Base-by-base conservation (phyloP, 2,113 vertebrate species). In the Nothocercus nigrocapillus region DNA sequence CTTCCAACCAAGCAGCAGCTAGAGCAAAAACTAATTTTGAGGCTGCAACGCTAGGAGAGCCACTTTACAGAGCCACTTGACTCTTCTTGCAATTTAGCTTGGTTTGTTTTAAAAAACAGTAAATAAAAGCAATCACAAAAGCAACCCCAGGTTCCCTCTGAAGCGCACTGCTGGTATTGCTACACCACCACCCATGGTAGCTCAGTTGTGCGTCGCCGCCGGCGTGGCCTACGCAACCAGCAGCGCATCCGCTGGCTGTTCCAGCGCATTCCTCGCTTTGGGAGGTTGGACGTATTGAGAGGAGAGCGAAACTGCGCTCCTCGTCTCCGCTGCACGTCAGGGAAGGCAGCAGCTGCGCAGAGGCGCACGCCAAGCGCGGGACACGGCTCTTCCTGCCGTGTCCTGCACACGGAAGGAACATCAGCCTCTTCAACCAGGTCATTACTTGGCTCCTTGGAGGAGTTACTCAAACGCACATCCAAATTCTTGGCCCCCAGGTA, bases 281-380 rank as follows among this genome's bases (percentile, higher is more conserved):
- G 82, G 77, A 76, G 38, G 28, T 13, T 76, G 56, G 75, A 67
- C 34, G 80, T 4, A 0, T 79, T 80, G 79, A 64, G 64, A 82
- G 90, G 84, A 36, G 68, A 85, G 85, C 73, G 68, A 70, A 95
- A 82, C 58, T 58, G 76, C 2, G 0, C 66, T 58, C 83, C 79
- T 1, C 20, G 2, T 72, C 84, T 82, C 74, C 64, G 27, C 22
- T 34, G 47, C 51, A 90, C 36, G 17, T 95, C 95, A 97, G 84
- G 87, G 81, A 82, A 80, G 63, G 12, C 73, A 62, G 89, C 89
- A 97, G 92, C 96, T 97, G 94, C 90, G 83, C 67, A 74, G 87
- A 53, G 81, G 38, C 13, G 42, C 54, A 56, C 0, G 89, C 96
- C 96, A 97, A 95, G 84, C 27, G 72, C 36, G 3, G 66, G 82